Evolutionary conservation across 2,888 invertebrate genomes (phyloP).

Genomic region (Molorchus minor): DNA sequence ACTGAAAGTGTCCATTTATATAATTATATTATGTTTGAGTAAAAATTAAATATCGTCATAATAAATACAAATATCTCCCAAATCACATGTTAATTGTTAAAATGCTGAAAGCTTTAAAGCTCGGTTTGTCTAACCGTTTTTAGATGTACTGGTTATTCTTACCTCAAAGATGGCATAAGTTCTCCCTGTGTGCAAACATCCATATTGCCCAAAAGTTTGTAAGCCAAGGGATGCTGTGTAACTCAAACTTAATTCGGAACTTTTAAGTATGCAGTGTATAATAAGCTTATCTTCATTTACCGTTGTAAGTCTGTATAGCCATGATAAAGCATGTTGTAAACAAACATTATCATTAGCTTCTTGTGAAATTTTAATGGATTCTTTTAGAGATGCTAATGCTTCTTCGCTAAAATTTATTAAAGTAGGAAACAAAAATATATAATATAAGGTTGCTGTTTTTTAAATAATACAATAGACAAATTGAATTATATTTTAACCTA

Average conservation of each 20-base stretch:
- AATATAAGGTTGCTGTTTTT: no score
- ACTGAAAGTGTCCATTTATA: no score
- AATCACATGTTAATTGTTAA: no score
- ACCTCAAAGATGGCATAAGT: slow-evolving; percentile 76
- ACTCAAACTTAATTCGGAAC: slow-evolving; percentile 73
- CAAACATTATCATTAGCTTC: slow-evolving; percentile 88
- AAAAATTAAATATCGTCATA: no score
- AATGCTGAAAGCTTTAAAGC: no score
- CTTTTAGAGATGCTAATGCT: slow-evolving; percentile 82
- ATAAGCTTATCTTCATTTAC: slow-evolving; percentile 69
- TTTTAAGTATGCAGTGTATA: slow-evolving; percentile 74
- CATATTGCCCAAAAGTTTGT: slow-evolving; percentile 81
- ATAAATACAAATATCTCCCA: no score
- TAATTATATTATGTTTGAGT: no score
- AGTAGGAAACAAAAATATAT: no score
- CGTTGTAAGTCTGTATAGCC: slow-evolving; percentile 74
- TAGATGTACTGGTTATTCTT: slow-evolving; percentile 30
- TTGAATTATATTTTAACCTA: no score
- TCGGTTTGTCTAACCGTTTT: no score
- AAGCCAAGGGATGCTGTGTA: slow-evolving; percentile 78
- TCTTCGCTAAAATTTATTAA: slow-evolving; percentile 73
- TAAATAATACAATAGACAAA: no score
- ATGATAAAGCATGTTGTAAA: slow-evolving; percentile 84
- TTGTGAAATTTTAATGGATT: slow-evolving; percentile 88
- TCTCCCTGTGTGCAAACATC: slow-evolving; percentile 73